phyloP scores from a whole-genome alignment of 2,888 invertebrate species.

The Ophonus ardosiacus region DNA sequence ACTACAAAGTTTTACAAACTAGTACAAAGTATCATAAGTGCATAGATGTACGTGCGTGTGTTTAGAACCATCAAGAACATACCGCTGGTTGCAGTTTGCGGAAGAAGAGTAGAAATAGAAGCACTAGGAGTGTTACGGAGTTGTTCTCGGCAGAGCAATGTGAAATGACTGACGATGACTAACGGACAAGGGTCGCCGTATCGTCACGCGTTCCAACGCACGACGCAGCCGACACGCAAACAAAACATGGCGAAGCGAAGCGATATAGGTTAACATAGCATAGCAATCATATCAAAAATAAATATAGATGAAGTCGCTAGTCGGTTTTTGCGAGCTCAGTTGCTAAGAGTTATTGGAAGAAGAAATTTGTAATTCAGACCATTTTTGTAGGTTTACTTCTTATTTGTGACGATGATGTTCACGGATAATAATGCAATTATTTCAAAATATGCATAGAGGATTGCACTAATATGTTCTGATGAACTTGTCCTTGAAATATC shows the following conservation, averaged over 20 bases:
- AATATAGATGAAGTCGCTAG: neutral
- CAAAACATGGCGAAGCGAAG: neutral
- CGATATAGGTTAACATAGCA: neutral
- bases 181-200: conserved; percentile 23
- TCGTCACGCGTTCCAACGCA: conserved; percentile 43
- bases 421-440: no score
- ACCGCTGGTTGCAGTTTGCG: conserved; percentile 2
- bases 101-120: conserved; percentile 1
- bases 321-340: no score
- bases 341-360: no score
- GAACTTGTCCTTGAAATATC: no score
- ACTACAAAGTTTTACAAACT: no score
- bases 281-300: neutral
- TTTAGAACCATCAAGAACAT: conserved; percentile 17
- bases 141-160: conserved; percentile 7
- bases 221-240: conserved; percentile 9
- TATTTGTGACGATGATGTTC: no score
- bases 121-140: neutral
- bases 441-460: no score
- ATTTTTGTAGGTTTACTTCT: no score
- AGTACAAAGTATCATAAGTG: neutral
- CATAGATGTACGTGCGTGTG: neutral
- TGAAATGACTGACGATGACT: conserved; percentile 43
- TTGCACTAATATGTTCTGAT: no score
- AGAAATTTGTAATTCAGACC: no score